Percentiles rank a stretch among this genome's conserved stretches.
These are phyloP conservation scores for Corydoras sp. DNA, from an alignment of 2,113 vertebrate genomes.

Conservation along the genomic window DNA sequence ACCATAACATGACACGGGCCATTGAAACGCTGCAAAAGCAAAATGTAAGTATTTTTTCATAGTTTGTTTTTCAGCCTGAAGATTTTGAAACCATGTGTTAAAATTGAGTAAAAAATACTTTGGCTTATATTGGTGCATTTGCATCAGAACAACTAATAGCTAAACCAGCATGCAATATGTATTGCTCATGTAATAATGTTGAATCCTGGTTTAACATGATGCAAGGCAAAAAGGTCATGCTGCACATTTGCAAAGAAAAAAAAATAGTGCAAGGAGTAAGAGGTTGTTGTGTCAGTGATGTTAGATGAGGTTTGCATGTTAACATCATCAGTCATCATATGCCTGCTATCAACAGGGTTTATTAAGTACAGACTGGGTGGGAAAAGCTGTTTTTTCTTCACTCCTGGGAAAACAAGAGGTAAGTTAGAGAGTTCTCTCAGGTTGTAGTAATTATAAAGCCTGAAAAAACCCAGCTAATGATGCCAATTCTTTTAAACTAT, in stretches of 20 bases:
- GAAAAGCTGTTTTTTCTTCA: slow-evolving; percentile 21
- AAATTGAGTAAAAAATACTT: neutral
- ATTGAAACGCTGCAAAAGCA: neutral
- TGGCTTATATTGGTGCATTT: slow-evolving; percentile 1
- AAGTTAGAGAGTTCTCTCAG: neutral
- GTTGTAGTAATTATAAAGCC: no score
- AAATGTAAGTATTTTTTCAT: slow-evolving; percentile 33
- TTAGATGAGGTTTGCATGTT: neutral
- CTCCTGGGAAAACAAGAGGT: slow-evolving; percentile 25
- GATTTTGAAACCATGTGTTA: no score
- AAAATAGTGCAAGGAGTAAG: neutral
- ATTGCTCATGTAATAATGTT: neutral
- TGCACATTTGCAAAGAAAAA: neutral
- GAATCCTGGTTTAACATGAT: neutral
- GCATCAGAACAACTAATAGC: neutral
- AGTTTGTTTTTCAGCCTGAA: neutral
- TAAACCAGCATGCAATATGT: neutral
- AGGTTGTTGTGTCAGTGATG: neutral
- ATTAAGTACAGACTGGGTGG: slow-evolving; percentile 6
- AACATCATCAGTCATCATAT: neutral
- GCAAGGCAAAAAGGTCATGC: neutral
- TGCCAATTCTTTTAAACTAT: neutral
- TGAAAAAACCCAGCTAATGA: no score
- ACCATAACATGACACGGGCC: neutral
- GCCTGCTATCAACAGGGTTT: slow-evolving; percentile 20